Conservation (phyloP, 2,888 invertebrate species). For the Danaus chrysippus region DNA sequence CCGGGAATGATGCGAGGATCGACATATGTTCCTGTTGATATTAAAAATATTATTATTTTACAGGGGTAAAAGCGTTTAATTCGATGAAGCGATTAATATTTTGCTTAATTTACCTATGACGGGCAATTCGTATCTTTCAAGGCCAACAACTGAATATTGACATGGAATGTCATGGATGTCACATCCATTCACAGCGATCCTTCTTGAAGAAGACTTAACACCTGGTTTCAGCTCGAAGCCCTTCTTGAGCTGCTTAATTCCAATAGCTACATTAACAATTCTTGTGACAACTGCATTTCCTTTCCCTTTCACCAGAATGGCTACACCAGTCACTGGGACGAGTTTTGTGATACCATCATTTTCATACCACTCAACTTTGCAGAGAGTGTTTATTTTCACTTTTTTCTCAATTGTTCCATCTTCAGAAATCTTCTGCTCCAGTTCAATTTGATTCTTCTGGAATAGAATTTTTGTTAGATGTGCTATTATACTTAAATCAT, state of each 20-base stretch:
- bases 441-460: slow-evolving; percentile 72
- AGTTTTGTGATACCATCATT: slow-evolving; percentile 80
- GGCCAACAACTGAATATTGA: slow-evolving; percentile 81
- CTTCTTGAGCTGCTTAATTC: slow-evolving; percentile 72
- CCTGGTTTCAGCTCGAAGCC: slow-evolving; percentile 83
- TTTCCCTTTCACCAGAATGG: slow-evolving; percentile 74
- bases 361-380: slow-evolving; percentile 85
- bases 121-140: slow-evolving; percentile 83
- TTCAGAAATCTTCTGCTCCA: slow-evolving; percentile 65
- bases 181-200: slow-evolving; percentile 80
- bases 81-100: not conserved
- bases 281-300: slow-evolving; percentile 74
- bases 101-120: slow-evolving; percentile 79
- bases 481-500: too few relatives aligned
- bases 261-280: slow-evolving; percentile 80
- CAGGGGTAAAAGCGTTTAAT: too few relatives aligned
- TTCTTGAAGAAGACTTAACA: slow-evolving; percentile 80
- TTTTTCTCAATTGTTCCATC: slow-evolving; percentile 79
- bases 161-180: slow-evolving; percentile 83
- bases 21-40: slow-evolving; percentile 81
- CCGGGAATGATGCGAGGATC: slow-evolving; percentile 86
- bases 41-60: slow-evolving; percentile 8
- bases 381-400: slow-evolving; percentile 80
- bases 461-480: slow-evolving; percentile 27
- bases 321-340: slow-evolving; percentile 79